A percentile compares a stretch with the other conserved stretches of the same genome.
These are phyloP conservation scores for Austrolebias charrua DNA, from an alignment of 2,797 vertebrate genomes.

Conservation along the genomic window DNA sequence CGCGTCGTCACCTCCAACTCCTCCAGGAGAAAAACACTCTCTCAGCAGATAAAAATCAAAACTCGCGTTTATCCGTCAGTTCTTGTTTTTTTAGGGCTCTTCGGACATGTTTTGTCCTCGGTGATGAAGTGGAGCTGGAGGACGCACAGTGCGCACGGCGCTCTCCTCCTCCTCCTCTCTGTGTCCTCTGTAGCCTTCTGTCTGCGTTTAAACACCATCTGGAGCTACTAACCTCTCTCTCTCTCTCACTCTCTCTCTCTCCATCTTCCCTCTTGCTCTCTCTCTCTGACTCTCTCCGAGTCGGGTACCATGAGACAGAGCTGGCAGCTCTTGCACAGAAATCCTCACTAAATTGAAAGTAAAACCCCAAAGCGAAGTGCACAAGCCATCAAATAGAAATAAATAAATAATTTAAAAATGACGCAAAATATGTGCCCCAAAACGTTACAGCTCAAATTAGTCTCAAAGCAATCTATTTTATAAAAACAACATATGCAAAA, in stretches of 20 bases:
- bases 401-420: not conserved
- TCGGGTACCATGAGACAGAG: conserved; percentile 49
- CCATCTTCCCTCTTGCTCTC: conserved; percentile 16
- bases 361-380: conserved; percentile 25
- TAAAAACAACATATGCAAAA: too few relatives aligned
- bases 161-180: conserved; percentile 68
- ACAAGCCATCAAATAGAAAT: not conserved
- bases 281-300: conserved; percentile 28
- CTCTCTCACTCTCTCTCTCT: conserved; percentile 36
- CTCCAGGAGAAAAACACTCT: conserved; percentile 8
- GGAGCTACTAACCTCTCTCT: conserved; percentile 72
- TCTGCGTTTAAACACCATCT: conserved; percentile 88
- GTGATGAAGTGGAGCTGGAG: conserved; percentile 71
- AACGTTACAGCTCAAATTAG: not conserved
- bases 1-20: conserved; percentile 34
- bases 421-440: not conserved
- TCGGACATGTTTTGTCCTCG: conserved; percentile 62
- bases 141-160: conserved; percentile 69
- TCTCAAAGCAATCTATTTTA: not conserved
- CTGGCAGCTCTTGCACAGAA: conserved; percentile 51
- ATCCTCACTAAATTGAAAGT: conserved; percentile 48
- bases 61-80: conserved; percentile 7
- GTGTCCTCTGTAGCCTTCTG: conserved; percentile 82
- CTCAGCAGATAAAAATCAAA: not conserved
- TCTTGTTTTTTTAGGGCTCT: conserved; percentile 19